Evolutionary conservation across 2,888 invertebrate genomes (phyloP), one percentile per base, ranked within the genome.

Genomic region (Laspeyria flexula): DNA sequence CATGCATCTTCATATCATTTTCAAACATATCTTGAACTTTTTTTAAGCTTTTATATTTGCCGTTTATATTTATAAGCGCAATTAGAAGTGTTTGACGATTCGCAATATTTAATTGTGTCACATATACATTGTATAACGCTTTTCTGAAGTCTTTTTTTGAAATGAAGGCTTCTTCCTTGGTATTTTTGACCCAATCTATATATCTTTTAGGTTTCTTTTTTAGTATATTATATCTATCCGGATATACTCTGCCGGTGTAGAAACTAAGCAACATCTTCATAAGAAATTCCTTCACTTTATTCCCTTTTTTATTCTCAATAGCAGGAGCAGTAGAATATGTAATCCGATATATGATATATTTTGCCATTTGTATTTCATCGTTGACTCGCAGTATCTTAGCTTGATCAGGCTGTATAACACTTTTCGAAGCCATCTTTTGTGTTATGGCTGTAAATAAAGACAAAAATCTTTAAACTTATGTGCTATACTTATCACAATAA

Each of bases 1-100:
- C 72, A 12, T 43, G 38, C n/a, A 18, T 41, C 0, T 42, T 23
- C 11, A 71, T 25, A 23, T 57, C 56, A 13, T 11, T 23, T 3
- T 12, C 6, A 0, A 60, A 29, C 0, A 3, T 3, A 12, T 25
- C 23, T 13, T 25, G n/a, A n/a, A n/a, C n/a, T n/a, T n/a, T n/a
- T n/a, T n/a, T n/a, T n/a, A n/a, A n/a, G n/a, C n/a, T n/a, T n/a
- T n/a, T n/a, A n/a, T n/a, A n/a, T n/a, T n/a, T n/a, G n/a, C n/a
- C n/a, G n/a, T n/a, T n/a, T n/a, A n/a, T n/a, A n/a, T n/a, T n/a
- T n/a, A n/a, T n/a, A n/a, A n/a, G n/a, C n/a, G n/a, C n/a, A n/a
- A n/a, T n/a, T n/a, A n/a, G n/a, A n/a, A 3, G 25, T 23, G 12
- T 1, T 25, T 38, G 25, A 9, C 13, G 13, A 9, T 23, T 13